phyloP scores from a whole-genome alignment of 2,797 vertebrate species.

The Sternarchorhynchus goeldii region DNA sequence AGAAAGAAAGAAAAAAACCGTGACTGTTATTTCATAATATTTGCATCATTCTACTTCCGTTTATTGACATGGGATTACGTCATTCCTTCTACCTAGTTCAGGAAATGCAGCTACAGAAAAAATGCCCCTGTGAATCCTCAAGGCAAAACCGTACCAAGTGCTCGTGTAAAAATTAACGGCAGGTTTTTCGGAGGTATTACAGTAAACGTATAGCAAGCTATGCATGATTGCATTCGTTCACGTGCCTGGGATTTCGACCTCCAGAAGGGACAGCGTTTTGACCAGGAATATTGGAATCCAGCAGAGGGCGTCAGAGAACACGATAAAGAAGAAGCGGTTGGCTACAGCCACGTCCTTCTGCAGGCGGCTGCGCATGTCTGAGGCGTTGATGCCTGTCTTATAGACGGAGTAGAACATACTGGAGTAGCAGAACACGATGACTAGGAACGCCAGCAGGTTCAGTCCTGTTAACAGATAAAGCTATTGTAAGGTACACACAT shows the following conservation, averaged over 20 bases:
- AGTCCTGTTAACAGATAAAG: conserved; percentile 69
- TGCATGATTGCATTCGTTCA: neutral
- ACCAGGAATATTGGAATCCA: conserved; percentile 85
- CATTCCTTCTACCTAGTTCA: too few species aligned
- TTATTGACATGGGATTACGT: too few species aligned
- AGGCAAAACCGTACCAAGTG: too few species aligned
- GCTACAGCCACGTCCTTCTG: conserved; percentile 75
- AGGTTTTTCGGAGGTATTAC: neutral
- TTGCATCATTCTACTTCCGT: too few species aligned
- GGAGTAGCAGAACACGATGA: conserved; percentile 75
- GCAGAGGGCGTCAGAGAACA: conserved; percentile 91
- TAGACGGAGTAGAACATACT: conserved; percentile 83
- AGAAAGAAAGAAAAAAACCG: too few species aligned
- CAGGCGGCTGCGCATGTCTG: conserved; percentile 73
- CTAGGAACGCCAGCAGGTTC: conserved; percentile 79
- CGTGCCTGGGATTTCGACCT: conserved; percentile 80
- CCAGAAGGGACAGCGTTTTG: conserved; percentile 78
- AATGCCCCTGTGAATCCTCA: too few species aligned
- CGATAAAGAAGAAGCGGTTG: conserved; percentile 82
- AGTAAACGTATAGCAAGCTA: neutral
- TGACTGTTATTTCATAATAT: too few species aligned
- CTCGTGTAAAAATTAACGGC: neutral
- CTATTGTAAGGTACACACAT: neutral
- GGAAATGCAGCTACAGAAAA: too few species aligned
- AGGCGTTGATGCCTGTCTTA: conserved; percentile 77